These are phyloP conservation scores for Todus mexicanus DNA, from an alignment of 2,797 vertebrate genomes.

Conservation along the genomic window DNA sequence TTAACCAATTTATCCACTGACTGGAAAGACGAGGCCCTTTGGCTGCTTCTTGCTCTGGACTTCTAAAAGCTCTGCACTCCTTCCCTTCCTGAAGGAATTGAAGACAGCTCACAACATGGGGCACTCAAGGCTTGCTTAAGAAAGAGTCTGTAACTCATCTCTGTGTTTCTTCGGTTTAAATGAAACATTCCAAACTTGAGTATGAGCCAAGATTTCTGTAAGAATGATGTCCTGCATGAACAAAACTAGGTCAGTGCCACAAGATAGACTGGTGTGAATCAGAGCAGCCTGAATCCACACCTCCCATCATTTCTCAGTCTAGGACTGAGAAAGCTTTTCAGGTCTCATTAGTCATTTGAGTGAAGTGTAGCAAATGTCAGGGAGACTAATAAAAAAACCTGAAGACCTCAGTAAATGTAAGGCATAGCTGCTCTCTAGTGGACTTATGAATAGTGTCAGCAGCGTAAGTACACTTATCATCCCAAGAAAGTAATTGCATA, in stretches of 20 bases:
- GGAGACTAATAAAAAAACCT: slow-evolving; percentile 30
- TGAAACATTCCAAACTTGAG: not conserved
- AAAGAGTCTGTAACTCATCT: not conserved
- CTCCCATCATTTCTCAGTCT: not conserved
- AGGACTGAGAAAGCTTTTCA: slow-evolving; percentile 66
- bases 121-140: not conserved
- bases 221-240: not conserved
- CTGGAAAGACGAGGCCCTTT: not conserved
- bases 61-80: not conserved
- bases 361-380: slow-evolving; percentile 53
- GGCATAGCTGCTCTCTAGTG: slow-evolving; percentile 48
- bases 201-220: not conserved
- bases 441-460: not conserved
- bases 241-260: not conserved
- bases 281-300: slow-evolving; percentile 3
- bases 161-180: not conserved
- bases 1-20: not conserved
- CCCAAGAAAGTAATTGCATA: not conserved
- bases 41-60: not conserved
- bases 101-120: not conserved
- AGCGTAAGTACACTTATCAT: not conserved
- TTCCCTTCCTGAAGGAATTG: not conserved
- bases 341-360: slow-evolving; percentile 68
- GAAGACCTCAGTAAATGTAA: slow-evolving; percentile 39
- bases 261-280: slow-evolving; percentile 25